These are phyloP conservation scores for Hypothenemus hampei DNA, from an alignment of 1,140 invertebrate genomes.

Conservation along the genomic window DNA sequence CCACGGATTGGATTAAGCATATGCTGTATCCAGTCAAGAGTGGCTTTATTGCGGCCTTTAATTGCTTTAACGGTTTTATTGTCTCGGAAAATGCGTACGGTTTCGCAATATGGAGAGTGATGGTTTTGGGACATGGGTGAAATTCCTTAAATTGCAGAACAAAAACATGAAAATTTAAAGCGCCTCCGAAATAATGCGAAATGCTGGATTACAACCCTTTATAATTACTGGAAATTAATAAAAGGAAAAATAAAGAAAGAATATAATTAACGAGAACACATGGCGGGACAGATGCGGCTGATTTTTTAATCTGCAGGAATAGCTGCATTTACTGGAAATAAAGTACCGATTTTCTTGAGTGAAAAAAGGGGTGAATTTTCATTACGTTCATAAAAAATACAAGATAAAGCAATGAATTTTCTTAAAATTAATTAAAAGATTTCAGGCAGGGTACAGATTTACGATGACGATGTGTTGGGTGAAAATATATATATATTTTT, in stretches of 20 bases:
- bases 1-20: slow-evolving; percentile 28
- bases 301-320: slow-evolving; percentile 40
- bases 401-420: too few species aligned
- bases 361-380: slow-evolving; percentile 21
- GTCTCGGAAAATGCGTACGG: not conserved
- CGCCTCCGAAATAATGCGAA: too few species aligned
- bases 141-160: too few species aligned
- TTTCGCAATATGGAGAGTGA: not conserved
- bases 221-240: slow-evolving; percentile 13
- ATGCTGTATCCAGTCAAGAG: slow-evolving; percentile 25
- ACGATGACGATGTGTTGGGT: too few species aligned
- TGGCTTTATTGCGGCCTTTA: slow-evolving; percentile 22
- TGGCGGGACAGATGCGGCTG: slow-evolving; percentile 36
- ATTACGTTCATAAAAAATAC: not conserved
- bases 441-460: too few species aligned
- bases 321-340: slow-evolving; percentile 20
- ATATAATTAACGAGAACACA: slow-evolving; percentile 35
- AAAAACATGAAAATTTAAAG: too few species aligned
- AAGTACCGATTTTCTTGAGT: slow-evolving; percentile 18
- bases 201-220: slow-evolving; percentile 11
- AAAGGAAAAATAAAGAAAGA: slow-evolving; percentile 34
- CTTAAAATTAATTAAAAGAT: too few species aligned
- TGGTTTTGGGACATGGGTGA: not conserved
- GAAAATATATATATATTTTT: too few species aligned
- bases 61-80: slow-evolving; percentile 25